Evolutionary conservation across 2,888 invertebrate genomes (phyloP), one percentile per base, ranked within the genome.

Genomic region (Linhomoeus sp.): DNA sequence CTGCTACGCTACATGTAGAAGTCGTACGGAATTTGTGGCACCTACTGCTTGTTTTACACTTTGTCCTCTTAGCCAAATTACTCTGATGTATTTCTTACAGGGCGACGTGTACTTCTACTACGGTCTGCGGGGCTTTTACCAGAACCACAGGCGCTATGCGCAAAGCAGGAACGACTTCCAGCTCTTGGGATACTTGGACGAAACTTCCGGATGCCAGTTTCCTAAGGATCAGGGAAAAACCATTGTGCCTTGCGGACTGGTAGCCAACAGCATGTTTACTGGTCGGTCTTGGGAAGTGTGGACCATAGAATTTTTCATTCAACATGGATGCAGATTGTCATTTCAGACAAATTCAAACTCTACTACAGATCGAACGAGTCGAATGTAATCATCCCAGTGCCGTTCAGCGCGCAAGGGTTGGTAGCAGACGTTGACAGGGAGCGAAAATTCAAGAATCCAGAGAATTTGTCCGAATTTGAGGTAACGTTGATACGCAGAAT

Each of bases 101-200:
- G 43, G 55, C 0, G 79, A 81, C 62, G 90, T 97, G 0, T 97
- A 80, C 66, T 81, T 97, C 75, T 99, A 97, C 66, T 97, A 97
- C 66, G 92, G 90, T 1, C 71, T 97, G 47, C 83, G 81, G 46
- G 97, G 97, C 67, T 99, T 84, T 67, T 99, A 94, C 66, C 97
- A 99, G 69, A 99, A 99, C 66, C 97, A 97, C 70, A 76, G 97
- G 40, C 77, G 94, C 54, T 94, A 97, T 71, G 92, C 94, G 0
- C 88, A 92, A 65, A 94, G 92, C 1, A 68, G 82, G 65, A 81
- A 73, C 59, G 94, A 97, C 67, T 79, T 77, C 62, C 97, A 97
- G 65, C 73, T 97, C 20, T 71, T 88, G 40, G 97, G 97, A 0
- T 54, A 63, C 46, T 72, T 76, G 5, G 67, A 81, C n/a, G 74